phyloP scores from a whole-genome alignment of 2,888 invertebrate genomes.

The Drosophila paramelanica region DNA sequence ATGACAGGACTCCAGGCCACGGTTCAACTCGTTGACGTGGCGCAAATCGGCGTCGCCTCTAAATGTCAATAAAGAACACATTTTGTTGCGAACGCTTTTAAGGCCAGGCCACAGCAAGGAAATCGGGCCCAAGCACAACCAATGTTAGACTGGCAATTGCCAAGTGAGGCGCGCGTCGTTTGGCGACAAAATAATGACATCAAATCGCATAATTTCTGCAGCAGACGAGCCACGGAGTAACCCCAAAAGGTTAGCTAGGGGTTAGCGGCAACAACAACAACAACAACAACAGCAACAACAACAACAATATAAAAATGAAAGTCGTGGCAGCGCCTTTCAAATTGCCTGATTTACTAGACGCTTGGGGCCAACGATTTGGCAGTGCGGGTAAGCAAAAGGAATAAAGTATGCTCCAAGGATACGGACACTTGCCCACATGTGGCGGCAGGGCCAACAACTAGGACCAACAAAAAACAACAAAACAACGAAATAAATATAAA shows the following conservation, averaged over 20 bases:
- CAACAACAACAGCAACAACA: conserved; percentile 14
- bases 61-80: conserved; percentile 77
- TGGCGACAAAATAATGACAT: conserved; percentile 82
- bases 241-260: conserved; percentile 44
- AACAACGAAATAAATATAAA: conserved; percentile 77
- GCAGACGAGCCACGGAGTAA: conserved; percentile 39
- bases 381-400: conserved; percentile 29
- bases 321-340: conserved; percentile 60
- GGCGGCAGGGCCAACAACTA: conserved; percentile 38
- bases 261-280: conserved; percentile 28
- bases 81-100: conserved; percentile 48
- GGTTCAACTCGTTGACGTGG: conserved; percentile 70
- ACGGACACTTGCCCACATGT: conserved; percentile 46
- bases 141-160: conserved; percentile 47
- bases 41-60: conserved; percentile 68
- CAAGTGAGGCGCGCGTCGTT: conserved; percentile 77
- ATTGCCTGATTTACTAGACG: conserved; percentile 78
- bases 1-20: conserved; percentile 56
- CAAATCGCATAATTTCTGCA: conserved; percentile 82
- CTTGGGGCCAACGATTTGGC: conserved; percentile 56
- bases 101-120: conserved; percentile 25
- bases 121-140: conserved; percentile 18
- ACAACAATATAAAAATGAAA: conserved; percentile 49
- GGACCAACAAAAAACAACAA: conserved; percentile 40
- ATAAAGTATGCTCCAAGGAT: conserved; percentile 60